phyloP scores from a whole-genome alignment of 2,797 vertebrate species.

The Urophycis tenuis region DNA sequence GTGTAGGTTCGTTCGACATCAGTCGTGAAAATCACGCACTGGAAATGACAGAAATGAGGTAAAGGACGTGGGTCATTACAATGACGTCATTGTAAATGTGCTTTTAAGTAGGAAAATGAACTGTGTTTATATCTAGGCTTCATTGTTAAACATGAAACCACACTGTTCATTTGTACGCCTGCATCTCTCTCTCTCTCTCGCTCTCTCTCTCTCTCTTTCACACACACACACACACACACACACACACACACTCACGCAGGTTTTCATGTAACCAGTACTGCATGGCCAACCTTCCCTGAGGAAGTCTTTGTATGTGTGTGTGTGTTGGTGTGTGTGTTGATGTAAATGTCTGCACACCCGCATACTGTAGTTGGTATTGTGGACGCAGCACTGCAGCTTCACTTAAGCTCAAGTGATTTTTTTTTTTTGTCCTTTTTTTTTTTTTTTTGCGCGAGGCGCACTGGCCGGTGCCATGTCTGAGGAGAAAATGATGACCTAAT shows the following conservation, averaged over 20 bases:
- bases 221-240: too few species aligned
- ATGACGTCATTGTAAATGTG: background rate
- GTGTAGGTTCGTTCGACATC: too few species aligned
- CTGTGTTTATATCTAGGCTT: background rate
- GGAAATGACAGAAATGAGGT: too few species aligned
- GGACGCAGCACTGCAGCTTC: conserved; percentile 39
- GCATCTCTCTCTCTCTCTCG: background rate
- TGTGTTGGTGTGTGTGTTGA: conserved; percentile 26
- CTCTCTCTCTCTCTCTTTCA: background rate
- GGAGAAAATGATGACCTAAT: conserved; percentile 60
- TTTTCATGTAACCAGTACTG: conserved; percentile 19
- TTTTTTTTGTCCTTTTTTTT: conserved; percentile 53
- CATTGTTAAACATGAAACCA: conserved; percentile 13
- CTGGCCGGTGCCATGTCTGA: conserved; percentile 45
- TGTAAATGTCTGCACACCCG: conserved; percentile 10
- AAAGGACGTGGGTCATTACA: background rate
- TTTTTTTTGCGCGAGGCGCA: background rate
- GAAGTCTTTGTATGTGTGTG: conserved; percentile 10
- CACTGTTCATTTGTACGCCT: conserved; percentile 2
- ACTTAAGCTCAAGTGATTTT: conserved; percentile 25
- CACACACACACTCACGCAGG: too few species aligned
- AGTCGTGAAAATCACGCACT: background rate
- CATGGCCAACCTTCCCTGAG: conserved; percentile 9
- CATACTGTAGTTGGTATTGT: too few species aligned
- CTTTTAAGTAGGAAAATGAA: conserved; percentile 1